Base-by-base conservation (phyloP, 2,888 invertebrate genomes). In the Nymphalis urticae region DNA sequence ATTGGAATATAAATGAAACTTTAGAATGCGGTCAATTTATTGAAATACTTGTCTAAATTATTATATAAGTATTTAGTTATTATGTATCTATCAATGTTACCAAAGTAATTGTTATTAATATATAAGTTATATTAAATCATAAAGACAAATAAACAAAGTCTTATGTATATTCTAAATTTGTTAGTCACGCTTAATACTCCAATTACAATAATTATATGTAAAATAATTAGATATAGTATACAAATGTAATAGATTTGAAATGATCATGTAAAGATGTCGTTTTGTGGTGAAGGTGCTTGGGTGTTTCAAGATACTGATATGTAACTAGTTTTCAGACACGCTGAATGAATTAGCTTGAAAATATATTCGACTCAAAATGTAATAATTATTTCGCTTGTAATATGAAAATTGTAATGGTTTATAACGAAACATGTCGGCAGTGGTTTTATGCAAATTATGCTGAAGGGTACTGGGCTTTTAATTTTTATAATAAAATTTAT, bases 1-100 rank as follows among this genome's bases (percentile, higher is more conserved):
- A 10, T n/a, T 50, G 7, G n/a, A 48, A 13, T 51, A 32, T 19
- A 27, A 51, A 5, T 19, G 10, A 36, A 48, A 56, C 19, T 21
- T 19, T 42, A 56, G 48, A 27, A 47, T 65, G 5, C n/a, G 32
- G 54, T 61, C 65, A 69, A 69, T 69, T 69, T 65, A 47, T 42
- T 42, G 42, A 42, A 42, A 42, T 42, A 42, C 13, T 42, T 42
- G 42, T 42, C 4, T 10, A 13, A 42, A 42, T 42, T 42, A 42
- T 42, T 24, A 53, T 16, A 6, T 21, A 53, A 53, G 53, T 54
- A 32, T 27, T 32, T 32, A 32, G 17, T 54, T 7, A 24, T 24
- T 54, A 7, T 54, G 7, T 54, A 16, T 54, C 27, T 32, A 54
- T 17, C 6, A 54, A 54, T 54, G 17, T 27, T 42, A 42, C 13